phyloP scores from a whole-genome alignment of 2,888 invertebrate species.

The Cephalotes varians region DNA sequence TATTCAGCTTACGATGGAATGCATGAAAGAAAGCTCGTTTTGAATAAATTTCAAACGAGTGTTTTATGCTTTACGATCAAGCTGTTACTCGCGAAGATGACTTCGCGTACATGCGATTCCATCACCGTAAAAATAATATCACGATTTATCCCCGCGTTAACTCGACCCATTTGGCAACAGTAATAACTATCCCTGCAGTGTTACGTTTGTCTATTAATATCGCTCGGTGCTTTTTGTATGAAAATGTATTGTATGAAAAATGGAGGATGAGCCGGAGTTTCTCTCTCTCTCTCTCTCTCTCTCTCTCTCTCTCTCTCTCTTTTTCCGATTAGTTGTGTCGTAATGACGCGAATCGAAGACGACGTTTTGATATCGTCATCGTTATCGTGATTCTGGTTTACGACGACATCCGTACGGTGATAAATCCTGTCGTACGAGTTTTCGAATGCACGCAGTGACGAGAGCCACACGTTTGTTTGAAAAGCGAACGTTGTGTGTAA shows the following conservation, averaged over 20 bases:
- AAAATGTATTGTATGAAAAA: too few species aligned
- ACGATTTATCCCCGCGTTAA: constrained; percentile 37
- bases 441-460: constrained; percentile 36
- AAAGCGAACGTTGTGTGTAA: constrained; percentile 66
- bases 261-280: background rate
- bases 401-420: constrained; percentile 47
- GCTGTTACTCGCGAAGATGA: background rate
- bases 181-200: constrained; percentile 21
- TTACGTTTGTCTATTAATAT: background rate
- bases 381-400: constrained; percentile 52
- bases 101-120: constrained; percentile 8
- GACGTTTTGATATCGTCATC: constrained; percentile 1
- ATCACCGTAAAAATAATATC: constrained; percentile 4
- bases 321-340: background rate
- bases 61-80: constrained; percentile 32
- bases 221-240: background rate
- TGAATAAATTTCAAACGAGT: constrained; percentile 25
- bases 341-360: background rate
- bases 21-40: constrained; percentile 4
- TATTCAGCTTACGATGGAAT: background rate
- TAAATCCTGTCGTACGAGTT: constrained; percentile 52
- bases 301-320: background rate
- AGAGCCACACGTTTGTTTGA: constrained; percentile 63
- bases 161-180: constrained; percentile 22
- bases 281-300: too few species aligned